Evolutionary conservation across 2,797 vertebrate species (phyloP).

Genomic region (Craterocephalus amniculus): DNA sequence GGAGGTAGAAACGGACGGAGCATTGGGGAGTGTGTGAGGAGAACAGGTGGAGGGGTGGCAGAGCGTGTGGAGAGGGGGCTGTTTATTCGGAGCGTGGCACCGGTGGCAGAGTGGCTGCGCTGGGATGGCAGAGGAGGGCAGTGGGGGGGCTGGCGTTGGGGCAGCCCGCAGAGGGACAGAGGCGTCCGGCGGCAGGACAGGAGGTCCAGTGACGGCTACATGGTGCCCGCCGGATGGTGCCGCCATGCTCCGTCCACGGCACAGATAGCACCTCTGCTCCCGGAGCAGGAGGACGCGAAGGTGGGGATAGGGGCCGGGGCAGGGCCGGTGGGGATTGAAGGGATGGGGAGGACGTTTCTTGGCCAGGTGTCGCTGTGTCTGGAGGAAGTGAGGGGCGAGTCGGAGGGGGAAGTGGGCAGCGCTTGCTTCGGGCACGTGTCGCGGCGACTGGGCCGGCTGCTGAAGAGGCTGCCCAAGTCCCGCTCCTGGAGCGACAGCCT

Average conservation of each 20-base stretch:
- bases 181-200: conserved; percentile 49
- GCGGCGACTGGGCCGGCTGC: conserved; percentile 86
- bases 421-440: conserved; percentile 90
- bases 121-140: conserved; percentile 83
- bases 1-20: conserved; percentile 48
- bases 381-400: conserved; percentile 76
- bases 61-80: conserved; percentile 75
- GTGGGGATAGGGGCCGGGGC: conserved; percentile 66
- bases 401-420: conserved; percentile 69
- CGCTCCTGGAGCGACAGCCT: conserved; percentile 84
- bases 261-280: conserved; percentile 75
- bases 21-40: conserved; percentile 59
- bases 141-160: conserved; percentile 79
- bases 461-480: conserved; percentile 88
- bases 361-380: conserved; percentile 62
- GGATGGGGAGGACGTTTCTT: conserved; percentile 71
- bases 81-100: conserved; percentile 78
- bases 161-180: conserved; percentile 77
- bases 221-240: conserved; percentile 71
- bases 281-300: conserved; percentile 17
- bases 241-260: conserved; percentile 69
- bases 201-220: conserved; percentile 66
- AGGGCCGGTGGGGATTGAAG: conserved; percentile 62
- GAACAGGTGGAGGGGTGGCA: conserved; percentile 78
- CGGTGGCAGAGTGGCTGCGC: conserved; percentile 82